Conservation (phyloP, 2,113 vertebrate species). For the Indri indri region DNA sequence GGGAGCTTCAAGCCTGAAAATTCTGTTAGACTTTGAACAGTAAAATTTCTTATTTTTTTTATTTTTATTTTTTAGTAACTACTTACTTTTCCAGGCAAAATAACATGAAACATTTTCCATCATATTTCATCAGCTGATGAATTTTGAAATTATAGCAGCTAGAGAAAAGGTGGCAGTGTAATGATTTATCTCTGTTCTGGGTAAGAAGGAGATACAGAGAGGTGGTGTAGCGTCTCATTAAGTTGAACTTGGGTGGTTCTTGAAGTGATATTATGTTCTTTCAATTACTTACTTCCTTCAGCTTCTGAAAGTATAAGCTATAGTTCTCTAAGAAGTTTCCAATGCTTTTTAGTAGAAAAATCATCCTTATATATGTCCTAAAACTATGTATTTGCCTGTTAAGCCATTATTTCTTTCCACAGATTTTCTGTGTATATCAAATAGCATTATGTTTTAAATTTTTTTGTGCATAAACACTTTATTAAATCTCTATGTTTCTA, state of each 20-base stretch:
- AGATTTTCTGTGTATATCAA: neutral
- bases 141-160: neutral
- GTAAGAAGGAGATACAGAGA: neutral
- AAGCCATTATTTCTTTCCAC: neutral
- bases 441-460: neutral
- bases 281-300: conserved; percentile 44
- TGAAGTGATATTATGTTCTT: conserved; percentile 36
- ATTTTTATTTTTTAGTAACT: neutral
- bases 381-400: neutral
- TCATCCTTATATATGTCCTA: neutral
- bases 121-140: neutral
- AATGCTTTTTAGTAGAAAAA: neutral
- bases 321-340: neutral
- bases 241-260: neutral
- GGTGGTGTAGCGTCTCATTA: neutral
- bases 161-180: neutral
- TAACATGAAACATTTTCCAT: neutral
- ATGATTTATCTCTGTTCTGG: neutral
- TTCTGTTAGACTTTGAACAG: neutral
- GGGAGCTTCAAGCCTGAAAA: neutral
- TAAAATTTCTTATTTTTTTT: neutral
- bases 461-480: neutral
- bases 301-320: conserved; percentile 10
- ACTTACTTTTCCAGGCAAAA: neutral
- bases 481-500: neutral